Evolutionary conservation across 1,140 invertebrate species (phyloP).

Genomic region (Cephus cinctus): DNA sequence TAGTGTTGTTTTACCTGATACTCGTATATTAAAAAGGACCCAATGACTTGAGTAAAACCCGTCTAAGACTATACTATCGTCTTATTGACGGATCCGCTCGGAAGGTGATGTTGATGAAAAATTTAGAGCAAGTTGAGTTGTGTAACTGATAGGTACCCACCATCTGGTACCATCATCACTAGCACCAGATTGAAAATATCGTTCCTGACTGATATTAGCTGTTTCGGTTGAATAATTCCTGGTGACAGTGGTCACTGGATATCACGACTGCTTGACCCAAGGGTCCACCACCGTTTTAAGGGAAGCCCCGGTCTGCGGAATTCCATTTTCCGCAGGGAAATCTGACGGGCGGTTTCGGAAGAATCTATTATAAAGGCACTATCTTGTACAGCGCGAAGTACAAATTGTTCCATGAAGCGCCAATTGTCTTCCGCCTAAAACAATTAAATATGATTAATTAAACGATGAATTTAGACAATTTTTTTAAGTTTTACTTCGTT

Average conservation of each 20-base stretch:
- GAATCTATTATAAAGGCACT: constrained; percentile 65
- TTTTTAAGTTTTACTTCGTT: constrained; percentile 5
- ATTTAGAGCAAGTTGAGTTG: constrained; percentile 37
- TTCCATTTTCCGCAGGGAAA: constrained; percentile 48
- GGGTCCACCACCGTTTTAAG: constrained; percentile 62
- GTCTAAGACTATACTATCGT: constrained; percentile 35
- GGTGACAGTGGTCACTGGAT: constrained; percentile 64
- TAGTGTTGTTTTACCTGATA: constrained; percentile 42
- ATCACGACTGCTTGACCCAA: constrained; percentile 70
- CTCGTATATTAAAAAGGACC: constrained; percentile 57
- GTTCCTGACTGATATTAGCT: constrained; percentile 54
- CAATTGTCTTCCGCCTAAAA: constrained; percentile 58
- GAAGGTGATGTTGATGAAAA: constrained; percentile 49
- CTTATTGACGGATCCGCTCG: constrained; percentile 39
- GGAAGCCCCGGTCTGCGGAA: constrained; percentile 32
- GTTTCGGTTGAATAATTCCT: constrained; percentile 50
- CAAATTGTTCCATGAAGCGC: constrained; percentile 78
- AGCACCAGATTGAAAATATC: not conserved
- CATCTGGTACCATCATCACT: constrained; percentile 29
- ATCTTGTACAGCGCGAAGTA: constrained; percentile 66
- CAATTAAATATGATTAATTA: constrained; percentile 5
- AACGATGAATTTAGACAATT: constrained; percentile 9
- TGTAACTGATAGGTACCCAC: constrained; percentile 56
- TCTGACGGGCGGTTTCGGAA: constrained; percentile 64
- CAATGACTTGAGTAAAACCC: constrained; percentile 49